Conservation (phyloP, 2,113 vertebrate species). For the Leucosticte australis region DNA sequence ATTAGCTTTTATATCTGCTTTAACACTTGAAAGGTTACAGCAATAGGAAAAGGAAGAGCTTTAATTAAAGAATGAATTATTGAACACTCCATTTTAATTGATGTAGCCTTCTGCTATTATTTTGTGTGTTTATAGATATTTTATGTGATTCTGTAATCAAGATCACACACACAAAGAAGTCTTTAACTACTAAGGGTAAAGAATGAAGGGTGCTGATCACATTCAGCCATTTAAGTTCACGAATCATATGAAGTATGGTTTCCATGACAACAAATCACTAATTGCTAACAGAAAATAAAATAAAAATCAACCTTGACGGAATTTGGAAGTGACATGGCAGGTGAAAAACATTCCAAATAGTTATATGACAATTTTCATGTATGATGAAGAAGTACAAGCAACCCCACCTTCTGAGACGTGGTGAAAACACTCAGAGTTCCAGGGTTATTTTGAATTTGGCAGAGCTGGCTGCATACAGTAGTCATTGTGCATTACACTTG, state of each 20-base stretch:
- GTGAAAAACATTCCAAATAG: slow-evolving; percentile 32
- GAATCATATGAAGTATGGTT: slow-evolving; percentile 75
- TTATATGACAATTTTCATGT: slow-evolving; percentile 50
- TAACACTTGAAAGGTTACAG: slow-evolving; percentile 77
- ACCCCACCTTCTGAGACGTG: not conserved
- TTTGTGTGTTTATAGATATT: slow-evolving; percentile 74
- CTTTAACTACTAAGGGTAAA: slow-evolving; percentile 42
- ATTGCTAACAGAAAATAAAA: slow-evolving; percentile 76
- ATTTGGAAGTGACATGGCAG: slow-evolving; percentile 60
- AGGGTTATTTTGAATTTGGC: slow-evolving; percentile 44
- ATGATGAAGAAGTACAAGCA: slow-evolving; percentile 11
- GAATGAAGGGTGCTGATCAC: slow-evolving; percentile 56
- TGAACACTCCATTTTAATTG: slow-evolving; percentile 74
- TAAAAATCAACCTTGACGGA: slow-evolving; percentile 71
- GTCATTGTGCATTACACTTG: slow-evolving; percentile 11
- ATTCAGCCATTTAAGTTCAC: slow-evolving; percentile 76
- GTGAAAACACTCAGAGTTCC: not conserved
- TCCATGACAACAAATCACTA: slow-evolving; percentile 79
- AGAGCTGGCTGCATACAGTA: not conserved
- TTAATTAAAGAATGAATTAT: slow-evolving; percentile 82
- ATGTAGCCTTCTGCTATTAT: slow-evolving; percentile 65
- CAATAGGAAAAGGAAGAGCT: slow-evolving; percentile 56
- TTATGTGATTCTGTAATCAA: slow-evolving; percentile 70
- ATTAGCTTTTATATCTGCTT: slow-evolving; percentile 71
- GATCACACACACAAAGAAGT: slow-evolving; percentile 42